Evolutionary conservation across 2,113 vertebrate genomes (phyloP).

Genomic region (Nibea albiflora): DNA sequence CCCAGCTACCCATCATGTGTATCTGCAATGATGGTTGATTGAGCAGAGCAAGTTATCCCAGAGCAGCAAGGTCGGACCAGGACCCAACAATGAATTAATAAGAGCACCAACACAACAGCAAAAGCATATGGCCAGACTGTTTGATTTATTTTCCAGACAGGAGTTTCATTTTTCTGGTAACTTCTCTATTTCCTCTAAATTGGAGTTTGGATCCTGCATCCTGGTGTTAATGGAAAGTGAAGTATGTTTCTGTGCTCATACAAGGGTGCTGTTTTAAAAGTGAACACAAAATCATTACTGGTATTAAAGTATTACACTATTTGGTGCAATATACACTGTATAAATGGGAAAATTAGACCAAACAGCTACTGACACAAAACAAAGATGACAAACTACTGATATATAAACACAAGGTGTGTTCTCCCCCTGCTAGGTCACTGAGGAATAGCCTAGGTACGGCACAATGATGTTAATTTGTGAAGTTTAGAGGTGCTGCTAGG

Average conservation of each 20-base stretch:
- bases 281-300: too few species aligned
- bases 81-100: constrained; percentile 56
- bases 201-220: neutral
- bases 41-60: constrained; percentile 40
- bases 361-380: too few species aligned
- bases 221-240: neutral
- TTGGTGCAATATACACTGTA: too few species aligned
- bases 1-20: constrained; percentile 30
- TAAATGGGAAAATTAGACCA: too few species aligned
- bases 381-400: too few species aligned
- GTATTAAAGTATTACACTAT: too few species aligned
- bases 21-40: constrained; percentile 34
- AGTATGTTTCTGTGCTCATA: too few species aligned
- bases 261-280: too few species aligned
- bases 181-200: neutral
- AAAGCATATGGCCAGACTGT: constrained; percentile 9
- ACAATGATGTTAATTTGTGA: neutral
- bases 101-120: constrained; percentile 17
- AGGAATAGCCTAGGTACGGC: too few species aligned
- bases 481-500: neutral
- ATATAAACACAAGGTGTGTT: too few species aligned
- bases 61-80: constrained; percentile 32
- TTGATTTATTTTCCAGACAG: constrained; percentile 11
- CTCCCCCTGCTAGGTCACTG: too few species aligned
- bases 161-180: constrained; percentile 5